phyloP scores from a whole-genome alignment of 64 coral and sea anemone genomes.

The Montipora capricornis region DNA sequence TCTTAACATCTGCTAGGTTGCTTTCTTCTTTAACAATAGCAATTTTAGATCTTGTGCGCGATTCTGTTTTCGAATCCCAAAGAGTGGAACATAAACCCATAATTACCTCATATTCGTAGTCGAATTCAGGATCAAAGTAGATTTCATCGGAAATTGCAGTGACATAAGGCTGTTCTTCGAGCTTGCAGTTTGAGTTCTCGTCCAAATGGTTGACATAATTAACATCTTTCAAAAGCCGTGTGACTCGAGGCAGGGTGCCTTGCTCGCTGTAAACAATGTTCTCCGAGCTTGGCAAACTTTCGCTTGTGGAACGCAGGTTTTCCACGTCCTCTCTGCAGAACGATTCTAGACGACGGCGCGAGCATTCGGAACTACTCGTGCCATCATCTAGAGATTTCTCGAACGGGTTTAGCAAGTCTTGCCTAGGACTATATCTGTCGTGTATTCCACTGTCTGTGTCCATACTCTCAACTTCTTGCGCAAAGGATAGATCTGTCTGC shows the following conservation, averaged over 20 bases:
- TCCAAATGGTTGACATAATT: slow-evolving; percentile 78
- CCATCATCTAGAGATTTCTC: slow-evolving; percentile 93
- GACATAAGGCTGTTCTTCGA: slow-evolving; percentile 77
- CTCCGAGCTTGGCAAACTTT: slow-evolving; percentile 60
- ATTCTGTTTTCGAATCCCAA: background rate
- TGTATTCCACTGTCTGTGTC: slow-evolving; percentile 92
- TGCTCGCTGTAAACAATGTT: slow-evolving; percentile 70
- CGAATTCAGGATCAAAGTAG: slow-evolving; percentile 93
- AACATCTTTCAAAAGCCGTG: slow-evolving; percentile 74
- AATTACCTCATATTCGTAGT: slow-evolving; percentile 97
- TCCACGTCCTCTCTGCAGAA: slow-evolving; percentile 88
- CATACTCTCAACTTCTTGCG: slow-evolving; percentile 65
- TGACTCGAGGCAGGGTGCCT: slow-evolving; percentile 64
- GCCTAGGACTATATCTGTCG: slow-evolving; percentile 88
- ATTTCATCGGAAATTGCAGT: slow-evolving; percentile 95
- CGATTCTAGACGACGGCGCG: slow-evolving; percentile 84
- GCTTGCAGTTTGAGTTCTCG: slow-evolving; percentile 82
- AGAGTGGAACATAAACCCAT: background rate
- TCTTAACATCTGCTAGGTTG: background rate
- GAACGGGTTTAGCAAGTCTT: slow-evolving; percentile 76
- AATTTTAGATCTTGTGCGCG: background rate
- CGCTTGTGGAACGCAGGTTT: slow-evolving; percentile 70
- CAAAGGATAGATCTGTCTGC: slow-evolving; percentile 84
- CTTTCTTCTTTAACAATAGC: background rate
- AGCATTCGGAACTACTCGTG: slow-evolving; percentile 93